A percentile compares a stretch with the other conserved stretches of the same genome.
These are phyloP conservation scores for Scrobipalpa atriplicella DNA, from an alignment of 2,888 invertebrate species.

Conservation along the genomic window DNA sequence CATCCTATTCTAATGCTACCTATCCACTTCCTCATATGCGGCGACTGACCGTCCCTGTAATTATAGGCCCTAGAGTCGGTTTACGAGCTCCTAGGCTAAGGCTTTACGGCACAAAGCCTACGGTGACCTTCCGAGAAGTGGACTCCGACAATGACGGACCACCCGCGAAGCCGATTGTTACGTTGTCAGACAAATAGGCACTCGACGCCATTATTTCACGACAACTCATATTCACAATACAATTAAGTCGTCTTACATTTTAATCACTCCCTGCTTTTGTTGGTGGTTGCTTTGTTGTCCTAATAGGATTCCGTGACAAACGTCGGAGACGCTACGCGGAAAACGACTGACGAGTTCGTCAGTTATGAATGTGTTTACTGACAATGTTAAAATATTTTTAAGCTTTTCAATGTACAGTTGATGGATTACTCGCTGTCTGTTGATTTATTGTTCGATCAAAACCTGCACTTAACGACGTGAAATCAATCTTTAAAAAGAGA, in stretches of 20 bases:
- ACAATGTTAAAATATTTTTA: conserved; percentile 18
- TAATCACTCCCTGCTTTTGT: conserved; percentile 40
- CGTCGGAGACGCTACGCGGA: not conserved
- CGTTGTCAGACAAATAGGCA: conserved; percentile 58
- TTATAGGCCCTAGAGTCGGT: conserved; percentile 59
- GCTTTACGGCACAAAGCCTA: conserved; percentile 55
- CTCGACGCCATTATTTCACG: conserved; percentile 52
- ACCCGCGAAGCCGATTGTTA: conserved; percentile 70
- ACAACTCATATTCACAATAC: conserved; percentile 49
- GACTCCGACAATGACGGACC: conserved; percentile 64
- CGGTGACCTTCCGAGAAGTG: conserved; percentile 75
- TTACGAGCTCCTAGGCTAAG: conserved; percentile 67
- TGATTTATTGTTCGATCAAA: not conserved
- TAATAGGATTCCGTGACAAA: conserved; percentile 29
- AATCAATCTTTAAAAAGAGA: not conserved
- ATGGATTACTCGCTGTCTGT: conserved; percentile 9
- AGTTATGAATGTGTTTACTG: conserved; percentile 12
- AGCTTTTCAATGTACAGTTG: conserved; percentile 9
- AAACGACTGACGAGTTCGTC: conserved; percentile 5
- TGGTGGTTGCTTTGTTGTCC: conserved; percentile 37
- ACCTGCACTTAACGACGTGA: not conserved
- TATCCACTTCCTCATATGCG: conserved; percentile 53
- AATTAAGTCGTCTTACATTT: conserved; percentile 49
- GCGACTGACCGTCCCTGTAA: conserved; percentile 54
- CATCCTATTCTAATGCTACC: conserved; percentile 37